These are phyloP conservation scores for Podarcis raffonei DNA, from an alignment of 2,113 vertebrate species.

Conservation along the genomic window DNA sequence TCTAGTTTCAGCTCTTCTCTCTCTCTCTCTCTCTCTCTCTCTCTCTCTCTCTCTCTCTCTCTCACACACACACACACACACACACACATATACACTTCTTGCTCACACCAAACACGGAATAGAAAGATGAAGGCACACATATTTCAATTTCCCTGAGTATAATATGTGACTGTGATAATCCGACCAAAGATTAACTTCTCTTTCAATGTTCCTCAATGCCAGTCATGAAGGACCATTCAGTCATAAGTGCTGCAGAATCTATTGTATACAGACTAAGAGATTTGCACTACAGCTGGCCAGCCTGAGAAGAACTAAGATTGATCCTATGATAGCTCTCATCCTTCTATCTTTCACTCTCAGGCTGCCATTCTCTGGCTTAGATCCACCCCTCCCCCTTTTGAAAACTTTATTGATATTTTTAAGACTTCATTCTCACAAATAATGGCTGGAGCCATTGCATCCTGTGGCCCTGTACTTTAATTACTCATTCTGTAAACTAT, in stretches of 20 bases:
- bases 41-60: no score
- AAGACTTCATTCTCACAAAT: constrained; percentile 1
- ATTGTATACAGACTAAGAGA: background rate
- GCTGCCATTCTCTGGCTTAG: background rate
- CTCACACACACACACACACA: no score
- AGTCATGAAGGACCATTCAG: constrained; percentile 6
- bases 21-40: no score
- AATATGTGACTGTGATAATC: constrained; percentile 9
- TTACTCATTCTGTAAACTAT: background rate
- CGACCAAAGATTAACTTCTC: constrained; percentile 6
- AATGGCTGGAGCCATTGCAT: background rate
- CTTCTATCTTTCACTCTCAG: background rate
- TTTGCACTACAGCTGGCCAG: constrained; percentile 6
- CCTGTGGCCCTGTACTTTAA: background rate
- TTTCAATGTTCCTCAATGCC: constrained; percentile 17
- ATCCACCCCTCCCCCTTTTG: background rate
- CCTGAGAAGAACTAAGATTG: background rate
- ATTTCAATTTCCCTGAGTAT: constrained; percentile 4
- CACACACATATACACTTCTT: background rate
- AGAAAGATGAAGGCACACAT: constrained; percentile 16
- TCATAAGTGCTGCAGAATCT: background rate
- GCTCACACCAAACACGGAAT: background rate
- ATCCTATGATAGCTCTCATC: background rate
- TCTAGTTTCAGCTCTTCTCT: background rate
- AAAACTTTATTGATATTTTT: constrained; percentile 2